A percentile compares a stretch with the other conserved stretches of the same genome.
Evolutionary conservation across 2,888 invertebrate genomes (phyloP).

Genomic region (Orthosia incerta): DNA sequence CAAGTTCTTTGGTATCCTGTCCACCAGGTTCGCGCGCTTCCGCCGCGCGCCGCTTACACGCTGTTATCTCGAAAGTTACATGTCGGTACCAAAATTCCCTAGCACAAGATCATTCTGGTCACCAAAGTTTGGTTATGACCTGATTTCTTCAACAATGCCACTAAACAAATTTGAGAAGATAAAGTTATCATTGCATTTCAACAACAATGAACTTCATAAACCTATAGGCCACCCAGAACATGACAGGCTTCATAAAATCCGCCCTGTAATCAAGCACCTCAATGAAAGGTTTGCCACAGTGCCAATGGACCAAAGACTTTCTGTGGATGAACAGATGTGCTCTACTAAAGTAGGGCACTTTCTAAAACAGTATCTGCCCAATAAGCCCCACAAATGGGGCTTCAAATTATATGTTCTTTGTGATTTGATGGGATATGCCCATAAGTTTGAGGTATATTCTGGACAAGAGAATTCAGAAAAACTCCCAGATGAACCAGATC

Average conservation of each 20-base stretch:
- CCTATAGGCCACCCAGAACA: constrained; percentile 61
- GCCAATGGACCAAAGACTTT: constrained; percentile 69
- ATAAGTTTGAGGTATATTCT: constrained; percentile 41
- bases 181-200: constrained; percentile 67
- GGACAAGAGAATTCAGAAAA: constrained; percentile 72
- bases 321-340: constrained; percentile 67
- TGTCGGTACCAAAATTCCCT: constrained; percentile 41
- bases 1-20: constrained; percentile 18
- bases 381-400: too few species aligned
- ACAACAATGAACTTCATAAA: constrained; percentile 65
- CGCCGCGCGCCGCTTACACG: too few species aligned
- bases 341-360: constrained; percentile 61
- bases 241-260: constrained; percentile 65
- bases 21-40: too few species aligned
- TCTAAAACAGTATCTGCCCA: constrained; percentile 46
- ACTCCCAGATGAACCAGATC: constrained; percentile 35
- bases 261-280: constrained; percentile 67
- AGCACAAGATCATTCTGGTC: constrained; percentile 59
- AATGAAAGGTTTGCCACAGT: constrained; percentile 68
- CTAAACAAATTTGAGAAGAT: constrained; percentile 64
- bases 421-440: constrained; percentile 34
- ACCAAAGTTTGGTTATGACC: constrained; percentile 48
- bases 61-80: too few species aligned
- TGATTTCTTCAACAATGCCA: constrained; percentile 41
- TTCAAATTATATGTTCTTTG: too few species aligned